phyloP scores from a whole-genome alignment of 2,888 invertebrate genomes.

The Acronicta leporina region DNA sequence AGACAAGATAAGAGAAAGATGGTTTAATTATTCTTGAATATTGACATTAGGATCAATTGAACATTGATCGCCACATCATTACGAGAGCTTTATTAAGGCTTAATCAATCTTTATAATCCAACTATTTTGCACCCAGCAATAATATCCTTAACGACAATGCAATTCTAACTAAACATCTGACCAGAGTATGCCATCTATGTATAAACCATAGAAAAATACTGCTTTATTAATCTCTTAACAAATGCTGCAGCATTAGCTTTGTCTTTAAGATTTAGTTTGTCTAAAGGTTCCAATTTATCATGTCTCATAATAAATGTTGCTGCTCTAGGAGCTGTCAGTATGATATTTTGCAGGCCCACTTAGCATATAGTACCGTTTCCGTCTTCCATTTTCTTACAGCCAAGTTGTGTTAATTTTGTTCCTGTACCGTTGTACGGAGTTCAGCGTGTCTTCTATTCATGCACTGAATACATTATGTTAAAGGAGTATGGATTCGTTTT shows the following conservation, averaged over 20 bases:
- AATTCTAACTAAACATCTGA: too few relatives aligned
- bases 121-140: too few relatives aligned
- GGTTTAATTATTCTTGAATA: too few relatives aligned
- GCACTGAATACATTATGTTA: slow-evolving; percentile 43
- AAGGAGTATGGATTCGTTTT: slow-evolving; percentile 16
- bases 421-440: slow-evolving; percentile 54
- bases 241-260: not conserved
- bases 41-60: too few relatives aligned
- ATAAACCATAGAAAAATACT: not conserved
- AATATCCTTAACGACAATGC: too few relatives aligned
- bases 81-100: too few relatives aligned
- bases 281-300: slow-evolving; percentile 31
- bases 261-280: slow-evolving; percentile 2
- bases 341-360: slow-evolving; percentile 46
- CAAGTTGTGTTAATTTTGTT: slow-evolving; percentile 52
- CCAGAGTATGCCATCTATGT: too few relatives aligned
- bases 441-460: slow-evolving; percentile 48
- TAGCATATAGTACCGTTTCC: slow-evolving; percentile 61
- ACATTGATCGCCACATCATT: too few relatives aligned
- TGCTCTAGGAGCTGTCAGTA: slow-evolving; percentile 33
- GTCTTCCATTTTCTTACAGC: slow-evolving; percentile 42
- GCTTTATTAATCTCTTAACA: slow-evolving; percentile 1
- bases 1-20: too few relatives aligned
- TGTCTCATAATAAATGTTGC: slow-evolving; percentile 21
- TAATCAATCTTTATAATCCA: too few relatives aligned